Conservation (phyloP, 1,140 invertebrate species). For the Macrostomum lignano region DNA sequence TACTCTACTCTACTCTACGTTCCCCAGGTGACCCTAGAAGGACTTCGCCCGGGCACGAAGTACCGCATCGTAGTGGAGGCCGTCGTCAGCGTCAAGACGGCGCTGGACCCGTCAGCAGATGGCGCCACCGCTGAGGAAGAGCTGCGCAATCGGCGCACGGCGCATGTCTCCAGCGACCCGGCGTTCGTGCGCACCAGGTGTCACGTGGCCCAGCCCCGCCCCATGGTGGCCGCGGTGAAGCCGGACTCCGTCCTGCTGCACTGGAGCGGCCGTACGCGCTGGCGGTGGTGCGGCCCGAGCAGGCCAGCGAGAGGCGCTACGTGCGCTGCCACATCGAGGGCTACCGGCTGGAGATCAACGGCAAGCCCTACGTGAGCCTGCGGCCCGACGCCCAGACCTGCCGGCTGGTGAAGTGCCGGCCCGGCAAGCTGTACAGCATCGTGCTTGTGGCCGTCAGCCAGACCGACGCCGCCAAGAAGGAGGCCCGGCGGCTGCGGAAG, state of each 20-base stretch:
- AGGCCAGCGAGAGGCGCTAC: no score
- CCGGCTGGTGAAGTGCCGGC: constrained; percentile 24
- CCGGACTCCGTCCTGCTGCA: constrained; percentile 18
- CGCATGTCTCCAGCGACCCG: constrained; percentile 17
- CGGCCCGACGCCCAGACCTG: constrained; percentile 15
- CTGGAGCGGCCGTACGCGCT: constrained; percentile 17
- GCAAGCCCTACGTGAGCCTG: constrained; percentile 18
- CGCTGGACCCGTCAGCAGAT: constrained; percentile 14
- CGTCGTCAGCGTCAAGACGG: constrained; percentile 26
- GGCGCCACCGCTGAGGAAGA: constrained; percentile 12
- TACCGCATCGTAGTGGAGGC: constrained; percentile 24
- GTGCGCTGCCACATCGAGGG: no score
- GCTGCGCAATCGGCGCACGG: constrained; percentile 16
- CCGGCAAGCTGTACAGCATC: constrained; percentile 20
- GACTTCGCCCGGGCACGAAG: constrained; percentile 6
- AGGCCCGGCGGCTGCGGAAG: no score
- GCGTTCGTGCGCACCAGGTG: constrained; percentile 15
- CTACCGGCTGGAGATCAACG: constrained; percentile 27
- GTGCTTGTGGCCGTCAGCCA: constrained; percentile 13
- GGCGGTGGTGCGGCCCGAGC: constrained; percentile 13
- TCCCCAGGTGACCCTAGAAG: no score
- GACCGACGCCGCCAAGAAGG: no score
- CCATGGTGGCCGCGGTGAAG: constrained; percentile 20
- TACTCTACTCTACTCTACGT: no score
- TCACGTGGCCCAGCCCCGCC: constrained; percentile 11